Conservation (phyloP, 2,797 vertebrate genomes). For the Parauchenoglanis punctatus region DNA sequence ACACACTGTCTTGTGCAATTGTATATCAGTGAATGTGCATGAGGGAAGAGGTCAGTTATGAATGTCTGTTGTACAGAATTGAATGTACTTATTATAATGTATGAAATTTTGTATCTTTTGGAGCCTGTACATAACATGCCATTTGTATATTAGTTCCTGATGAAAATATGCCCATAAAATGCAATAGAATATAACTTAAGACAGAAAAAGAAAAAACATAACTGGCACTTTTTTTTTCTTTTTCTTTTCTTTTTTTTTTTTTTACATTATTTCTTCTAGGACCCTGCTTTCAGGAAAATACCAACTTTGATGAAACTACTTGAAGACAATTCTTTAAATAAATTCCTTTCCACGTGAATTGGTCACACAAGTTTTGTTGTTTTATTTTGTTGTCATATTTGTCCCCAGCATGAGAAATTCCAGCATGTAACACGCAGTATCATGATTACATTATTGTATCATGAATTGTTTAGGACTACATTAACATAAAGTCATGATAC, state of each 20-base stretch:
- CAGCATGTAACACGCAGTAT: too few species aligned
- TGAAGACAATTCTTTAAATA: neutral
- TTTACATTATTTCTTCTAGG: neutral
- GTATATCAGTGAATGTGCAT: constrained; percentile 4
- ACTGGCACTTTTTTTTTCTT: neutral
- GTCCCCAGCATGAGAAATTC: too few species aligned
- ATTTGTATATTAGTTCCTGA: constrained; percentile 36
- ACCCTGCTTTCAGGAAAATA: neutral
- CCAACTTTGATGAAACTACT: neutral
- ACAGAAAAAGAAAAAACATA: neutral
- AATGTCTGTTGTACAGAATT: constrained; percentile 47
- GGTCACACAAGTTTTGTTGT: too few species aligned
- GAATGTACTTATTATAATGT: constrained; percentile 43
- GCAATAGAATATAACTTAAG: neutral
- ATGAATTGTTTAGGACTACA: too few species aligned
- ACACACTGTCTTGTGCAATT: neutral
- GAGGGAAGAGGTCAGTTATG: constrained; percentile 1
- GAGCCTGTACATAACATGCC: constrained; percentile 39
- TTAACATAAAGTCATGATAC: too few species aligned
- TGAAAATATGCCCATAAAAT: constrained; percentile 11
- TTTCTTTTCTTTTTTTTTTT: too few species aligned
- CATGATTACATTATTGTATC: too few species aligned
- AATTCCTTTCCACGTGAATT: neutral
- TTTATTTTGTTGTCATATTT: too few species aligned
- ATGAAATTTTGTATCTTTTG: constrained; percentile 14